Base-by-base conservation (phyloP, 2,113 vertebrate genomes). In the Cathartes aura region DNA sequence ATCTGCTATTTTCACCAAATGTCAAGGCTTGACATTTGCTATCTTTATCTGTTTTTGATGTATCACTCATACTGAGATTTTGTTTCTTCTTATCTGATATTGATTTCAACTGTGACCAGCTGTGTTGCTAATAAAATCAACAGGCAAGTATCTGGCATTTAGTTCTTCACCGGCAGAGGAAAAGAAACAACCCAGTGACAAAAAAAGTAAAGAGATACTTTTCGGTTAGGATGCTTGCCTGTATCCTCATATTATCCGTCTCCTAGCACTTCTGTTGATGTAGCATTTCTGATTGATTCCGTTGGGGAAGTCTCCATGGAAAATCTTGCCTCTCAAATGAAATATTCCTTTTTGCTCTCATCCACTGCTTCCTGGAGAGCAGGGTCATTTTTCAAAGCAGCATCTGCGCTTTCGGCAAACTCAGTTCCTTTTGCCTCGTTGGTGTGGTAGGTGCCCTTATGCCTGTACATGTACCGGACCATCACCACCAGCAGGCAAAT, bases 361-460 rank as follows among this genome's bases (percentile, higher is more conserved):
- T 99, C 99, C 83, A 98, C 93, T 10, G 98, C 92, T 6, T 99
- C 99, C 72, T 98, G 98, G 83, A 99, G 97, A 43, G 98, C 87
- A 0, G 98, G 98, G 90, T 99, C 99, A 2, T 97, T 98, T 94
- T 98, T 98, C 94, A 99, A 95, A 43, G 99, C 98, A 0, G 92
- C 89, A 1, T 98, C 98, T 0, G 98, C 98, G 0, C 97, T 99
- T 82, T 99, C 99, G 0, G 99, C 99, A 66, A 99, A 99, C 96
- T 99, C 99, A 0, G 98, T 98, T 87, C 99, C 99, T 95, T 99
- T 99, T 93, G 98, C 99, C 96, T 99, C 99, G 0, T 99, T 98
- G 93, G 99, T 99, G 96, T 97, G 96, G 96, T 99, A 99, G 1
- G 98, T 98, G 76, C 99, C 99, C 91, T 99, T 99, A 79, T 99